Evolutionary conservation across 2,888 invertebrate species (phyloP).

Genomic region (Drosophila helvetica): DNA sequence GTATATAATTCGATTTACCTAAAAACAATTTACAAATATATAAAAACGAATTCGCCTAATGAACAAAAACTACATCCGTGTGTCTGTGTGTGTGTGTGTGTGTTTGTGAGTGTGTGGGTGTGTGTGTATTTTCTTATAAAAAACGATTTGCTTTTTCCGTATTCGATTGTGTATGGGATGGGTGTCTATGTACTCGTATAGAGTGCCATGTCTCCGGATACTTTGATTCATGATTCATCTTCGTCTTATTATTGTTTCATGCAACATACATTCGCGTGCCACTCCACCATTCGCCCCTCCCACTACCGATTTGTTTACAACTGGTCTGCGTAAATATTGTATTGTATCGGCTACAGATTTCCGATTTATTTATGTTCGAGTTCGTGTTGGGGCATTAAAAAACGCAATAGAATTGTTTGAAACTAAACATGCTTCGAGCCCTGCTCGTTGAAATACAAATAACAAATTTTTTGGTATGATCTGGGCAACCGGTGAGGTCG

Average conservation of each 20-base stretch:
- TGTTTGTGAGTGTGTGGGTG: slow-evolving; percentile 8
- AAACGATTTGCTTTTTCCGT: slow-evolving; percentile 21
- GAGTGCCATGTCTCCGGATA: neutral
- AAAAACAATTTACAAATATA: slow-evolving; percentile 80
- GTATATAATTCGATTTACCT: slow-evolving; percentile 82
- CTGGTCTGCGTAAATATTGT: slow-evolving; percentile 31
- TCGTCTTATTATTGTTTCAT: slow-evolving; percentile 9
- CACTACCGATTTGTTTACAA: slow-evolving; percentile 27
- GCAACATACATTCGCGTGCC: slow-evolving; percentile 30
- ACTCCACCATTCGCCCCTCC: neutral
- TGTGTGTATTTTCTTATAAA: slow-evolving; percentile 22
- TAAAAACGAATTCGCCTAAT: slow-evolving; percentile 75
- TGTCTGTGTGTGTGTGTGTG: slow-evolving; percentile 27
- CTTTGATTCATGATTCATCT: slow-evolving; percentile 16
- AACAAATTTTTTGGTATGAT: neutral
- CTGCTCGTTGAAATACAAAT: slow-evolving; percentile 28
- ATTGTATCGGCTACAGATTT: slow-evolving; percentile 31
- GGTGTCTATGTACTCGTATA: neutral
- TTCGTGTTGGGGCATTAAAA: slow-evolving; percentile 31
- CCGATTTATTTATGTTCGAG: slow-evolving; percentile 26
- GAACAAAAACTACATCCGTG: slow-evolving; percentile 48
- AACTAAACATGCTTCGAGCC: slow-evolving; percentile 31
- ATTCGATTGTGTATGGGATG: slow-evolving; percentile 1
- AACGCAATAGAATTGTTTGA: slow-evolving; percentile 33
- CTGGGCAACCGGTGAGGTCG: slow-evolving; percentile 10